These are phyloP conservation scores for Tinea pellionella DNA, from an alignment of 2,888 invertebrate species.

Conservation along the genomic window DNA sequence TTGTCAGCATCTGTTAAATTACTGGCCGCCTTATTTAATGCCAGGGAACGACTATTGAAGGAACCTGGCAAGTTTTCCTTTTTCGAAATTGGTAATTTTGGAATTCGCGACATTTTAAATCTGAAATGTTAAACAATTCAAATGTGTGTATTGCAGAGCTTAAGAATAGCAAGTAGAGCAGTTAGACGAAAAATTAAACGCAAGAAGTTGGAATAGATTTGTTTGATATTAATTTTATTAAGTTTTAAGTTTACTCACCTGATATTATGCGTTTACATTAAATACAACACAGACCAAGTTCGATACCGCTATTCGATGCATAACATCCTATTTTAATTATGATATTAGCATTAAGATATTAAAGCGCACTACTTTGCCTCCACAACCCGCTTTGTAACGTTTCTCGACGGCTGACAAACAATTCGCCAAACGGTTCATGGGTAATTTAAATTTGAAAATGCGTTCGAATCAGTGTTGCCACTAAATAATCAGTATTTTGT, in stretches of 20 bases:
- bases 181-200: too few species aligned
- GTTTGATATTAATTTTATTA: too few species aligned
- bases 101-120: constrained; percentile 50
- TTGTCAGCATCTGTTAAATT: constrained; percentile 52
- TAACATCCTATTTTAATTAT: too few species aligned
- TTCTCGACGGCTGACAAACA: background rate
- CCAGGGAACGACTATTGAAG: constrained; percentile 30
- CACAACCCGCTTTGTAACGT: background rate
- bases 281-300: too few species aligned
- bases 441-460: background rate
- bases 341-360: background rate
- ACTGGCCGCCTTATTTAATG: constrained; percentile 36
- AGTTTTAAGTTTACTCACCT: too few species aligned
- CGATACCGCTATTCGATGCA: too few species aligned
- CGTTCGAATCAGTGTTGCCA: background rate
- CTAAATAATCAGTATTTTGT: background rate
- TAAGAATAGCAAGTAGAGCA: too few species aligned
- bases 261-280: too few species aligned
- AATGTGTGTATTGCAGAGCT: too few species aligned
- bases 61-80: constrained; percentile 53
- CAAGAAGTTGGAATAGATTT: too few species aligned
- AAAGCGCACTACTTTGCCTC: background rate
- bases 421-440: background rate
- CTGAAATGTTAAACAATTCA: background rate
- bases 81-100: constrained; percentile 40